Percentiles rank a stretch among this genome's conserved stretches.
Evolutionary conservation across 2,113 vertebrate species (phyloP).

Genomic region (Dipodomys ordii): DNA sequence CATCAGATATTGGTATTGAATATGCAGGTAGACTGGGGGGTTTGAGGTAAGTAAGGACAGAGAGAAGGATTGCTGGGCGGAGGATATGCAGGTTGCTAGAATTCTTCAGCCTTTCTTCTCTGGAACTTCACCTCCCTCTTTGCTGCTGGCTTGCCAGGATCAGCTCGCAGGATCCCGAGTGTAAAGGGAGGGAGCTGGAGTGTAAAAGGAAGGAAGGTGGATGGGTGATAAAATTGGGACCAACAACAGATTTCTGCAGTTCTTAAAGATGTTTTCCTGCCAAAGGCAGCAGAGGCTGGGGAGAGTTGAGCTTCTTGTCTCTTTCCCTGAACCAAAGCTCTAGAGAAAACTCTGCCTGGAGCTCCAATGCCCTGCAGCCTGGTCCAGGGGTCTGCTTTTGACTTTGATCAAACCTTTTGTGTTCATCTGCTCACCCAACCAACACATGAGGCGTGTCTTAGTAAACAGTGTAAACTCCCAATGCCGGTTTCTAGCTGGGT

Average conservation of each 20-base stretch:
- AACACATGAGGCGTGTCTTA: slow-evolving; percentile 17
- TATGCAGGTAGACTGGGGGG: background rate
- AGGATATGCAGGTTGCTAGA: slow-evolving; percentile 25
- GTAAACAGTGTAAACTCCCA: background rate
- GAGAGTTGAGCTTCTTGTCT: slow-evolving; percentile 1
- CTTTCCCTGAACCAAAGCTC: background rate
- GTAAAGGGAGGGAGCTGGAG: slow-evolving; percentile 57
- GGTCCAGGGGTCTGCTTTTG: slow-evolving; percentile 16
- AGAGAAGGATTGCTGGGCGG: slow-evolving; percentile 38
- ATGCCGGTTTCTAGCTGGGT: slow-evolving; percentile 16
- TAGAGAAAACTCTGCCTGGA: background rate
- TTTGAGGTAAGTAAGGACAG: background rate
- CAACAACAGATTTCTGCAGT: slow-evolving; percentile 70
- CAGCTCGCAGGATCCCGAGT: slow-evolving; percentile 53
- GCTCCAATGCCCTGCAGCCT: slow-evolving; percentile 5
- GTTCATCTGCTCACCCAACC: background rate
- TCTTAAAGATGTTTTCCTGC: slow-evolving; percentile 52
- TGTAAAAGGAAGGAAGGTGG: slow-evolving; percentile 65
- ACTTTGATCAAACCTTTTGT: slow-evolving; percentile 12
- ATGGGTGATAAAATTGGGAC: slow-evolving; percentile 60
- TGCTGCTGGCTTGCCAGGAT: slow-evolving; percentile 59
- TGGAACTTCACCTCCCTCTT: slow-evolving; percentile 39
- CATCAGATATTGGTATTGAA: slow-evolving; percentile 50
- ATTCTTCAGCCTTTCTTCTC: slow-evolving; percentile 21
- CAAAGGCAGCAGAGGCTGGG: slow-evolving; percentile 51